Percentiles rank a stretch among this genome's conserved stretches.
Conservation (phyloP, 1,140 invertebrate genomes). For the Bombyx mandarina region DNA sequence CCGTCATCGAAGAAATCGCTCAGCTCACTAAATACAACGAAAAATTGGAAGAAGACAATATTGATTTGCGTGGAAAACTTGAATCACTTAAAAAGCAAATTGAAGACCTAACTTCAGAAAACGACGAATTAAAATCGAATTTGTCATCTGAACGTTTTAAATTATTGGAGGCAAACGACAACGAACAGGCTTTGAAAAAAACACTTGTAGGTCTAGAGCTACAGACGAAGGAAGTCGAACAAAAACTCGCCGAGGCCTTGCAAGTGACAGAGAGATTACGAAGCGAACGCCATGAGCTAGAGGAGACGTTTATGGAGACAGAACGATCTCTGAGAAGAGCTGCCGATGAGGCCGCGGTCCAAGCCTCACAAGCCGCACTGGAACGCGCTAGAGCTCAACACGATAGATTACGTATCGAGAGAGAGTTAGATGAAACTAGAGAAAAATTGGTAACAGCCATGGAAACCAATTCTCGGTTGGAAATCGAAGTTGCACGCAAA, state of each 20-base stretch:
- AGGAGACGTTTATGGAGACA: conserved; percentile 47
- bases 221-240: conserved; percentile 36
- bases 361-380: conserved; percentile 64
- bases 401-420: conserved; percentile 52
- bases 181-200: conserved; percentile 31
- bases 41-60: conserved; percentile 41
- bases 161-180: conserved; percentile 31
- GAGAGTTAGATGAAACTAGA: conserved; percentile 56
- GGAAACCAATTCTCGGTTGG: conserved; percentile 42
- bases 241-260: conserved; percentile 32
- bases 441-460: conserved; percentile 36
- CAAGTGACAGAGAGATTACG: conserved; percentile 38
- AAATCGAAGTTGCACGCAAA: conserved; percentile 50
- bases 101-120: conserved; percentile 39
- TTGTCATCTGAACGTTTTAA: conserved; percentile 29
- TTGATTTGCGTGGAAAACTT: conserved; percentile 39
- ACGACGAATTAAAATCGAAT: conserved; percentile 32
- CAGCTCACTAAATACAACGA: conserved; percentile 32
- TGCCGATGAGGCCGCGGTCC: conserved; percentile 61
- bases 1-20: conserved; percentile 37
- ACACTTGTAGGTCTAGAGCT: conserved; percentile 30
- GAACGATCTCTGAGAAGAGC: conserved; percentile 50
- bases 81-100: conserved; percentile 40
- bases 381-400: conserved; percentile 60
- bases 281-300: conserved; percentile 46